Percentiles rank a stretch among this genome's conserved stretches.
phyloP scores from a whole-genome alignment of 1,140 invertebrate genomes.

The Apis dorsata region DNA sequence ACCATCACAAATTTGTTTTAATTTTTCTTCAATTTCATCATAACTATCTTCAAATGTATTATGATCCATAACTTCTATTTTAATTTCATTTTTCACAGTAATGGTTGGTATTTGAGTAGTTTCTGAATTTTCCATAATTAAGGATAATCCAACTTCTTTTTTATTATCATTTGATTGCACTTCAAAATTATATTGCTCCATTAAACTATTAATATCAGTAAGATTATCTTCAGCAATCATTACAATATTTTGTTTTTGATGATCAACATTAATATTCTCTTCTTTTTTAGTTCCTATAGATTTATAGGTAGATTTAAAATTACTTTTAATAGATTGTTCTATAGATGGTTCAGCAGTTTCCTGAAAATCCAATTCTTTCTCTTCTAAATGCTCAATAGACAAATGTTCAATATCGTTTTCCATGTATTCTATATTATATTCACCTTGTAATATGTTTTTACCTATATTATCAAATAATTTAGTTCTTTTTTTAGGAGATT shows the following conservation, averaged over 20 bases:
- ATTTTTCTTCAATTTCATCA: constrained; percentile 70
- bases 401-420: constrained; percentile 58
- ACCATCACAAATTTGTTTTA: constrained; percentile 71
- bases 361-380: constrained; percentile 52
- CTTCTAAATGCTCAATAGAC: constrained; percentile 41
- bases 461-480: constrained; percentile 51
- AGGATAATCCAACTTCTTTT: neutral
- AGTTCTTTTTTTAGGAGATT: constrained; percentile 72
- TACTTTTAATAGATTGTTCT: neutral
- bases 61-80: constrained; percentile 57
- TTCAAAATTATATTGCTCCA: constrained; percentile 37
- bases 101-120: neutral
- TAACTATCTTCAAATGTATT: constrained; percentile 57
- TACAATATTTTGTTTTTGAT: constrained; percentile 50
- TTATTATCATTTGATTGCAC: constrained; percentile 26
- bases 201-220: constrained; percentile 44
- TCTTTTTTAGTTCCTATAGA: neutral
- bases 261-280: constrained; percentile 40
- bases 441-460: constrained; percentile 48
- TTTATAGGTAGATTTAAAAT: constrained; percentile 8
- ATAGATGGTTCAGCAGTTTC: constrained; percentile 15
- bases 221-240: constrained; percentile 64
- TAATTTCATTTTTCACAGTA: constrained; percentile 61
- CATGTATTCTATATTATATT: constrained; percentile 65
- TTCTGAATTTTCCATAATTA: neutral